Evolutionary conservation across 2,797 vertebrate genomes (phyloP), one percentile per base, ranked within the genome.

Genomic region (Sebastes umbrosus): DNA sequence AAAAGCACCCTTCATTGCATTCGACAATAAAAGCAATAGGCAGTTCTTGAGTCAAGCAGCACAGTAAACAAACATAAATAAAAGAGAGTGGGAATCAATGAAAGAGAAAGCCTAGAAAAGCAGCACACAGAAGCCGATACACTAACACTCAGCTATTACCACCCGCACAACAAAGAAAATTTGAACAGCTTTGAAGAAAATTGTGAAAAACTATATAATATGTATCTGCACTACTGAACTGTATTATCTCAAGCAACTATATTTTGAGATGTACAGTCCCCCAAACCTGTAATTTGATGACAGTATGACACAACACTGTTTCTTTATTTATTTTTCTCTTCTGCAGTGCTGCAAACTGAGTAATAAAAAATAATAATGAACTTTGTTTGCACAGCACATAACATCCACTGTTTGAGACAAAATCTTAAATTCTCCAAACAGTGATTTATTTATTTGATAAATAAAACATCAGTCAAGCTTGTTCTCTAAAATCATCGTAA

Each of bases 1-100:
- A 94, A 96, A 96, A 96, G 93, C 94, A 94, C 92, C 94, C 93
- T 95, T 95, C 94, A 95, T 94, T 93, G 93, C 91, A 91, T 90
- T 90, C 25, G 91, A 93, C 92, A 93, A 95, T 94, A 94, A 94
- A 95, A 94, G 92, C 93, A 92, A 93, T 93, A 94, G 92, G 88
- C 84, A 93, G 91, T 90, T 94, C 92, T 92, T 88, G 89, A 94
- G 92, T 94, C 90, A 89, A 93, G 80, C 87, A 83, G 91, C 89
- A 84, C 83, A 77, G 90, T 94, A 94, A 94, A 94, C 92, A 94
- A 90, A 94, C 93, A 92, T 93, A 94, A 95, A 95, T 94, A 95
- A 94, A 94, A 90, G 87, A 86, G 91, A 90, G 87, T 76, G 80
- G 69, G 88, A 93, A 95, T 94, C 94, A 94, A 95, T 93, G 91